phyloP scores from a whole-genome alignment of 2,113 vertebrate species.

The Oryzias celebensis region DNA sequence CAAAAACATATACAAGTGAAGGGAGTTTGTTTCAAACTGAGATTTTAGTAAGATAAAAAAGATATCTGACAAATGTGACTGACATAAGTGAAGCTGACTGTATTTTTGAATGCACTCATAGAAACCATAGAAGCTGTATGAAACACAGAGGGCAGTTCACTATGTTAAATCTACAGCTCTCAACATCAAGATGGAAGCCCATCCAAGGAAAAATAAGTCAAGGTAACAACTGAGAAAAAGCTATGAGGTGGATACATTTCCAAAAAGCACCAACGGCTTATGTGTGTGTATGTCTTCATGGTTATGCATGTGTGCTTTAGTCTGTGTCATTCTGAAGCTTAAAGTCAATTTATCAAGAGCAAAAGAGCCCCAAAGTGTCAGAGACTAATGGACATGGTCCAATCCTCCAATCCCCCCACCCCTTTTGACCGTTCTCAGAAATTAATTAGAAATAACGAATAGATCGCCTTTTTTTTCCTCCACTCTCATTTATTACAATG shows the following conservation, averaged over 20 bases:
- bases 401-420: conserved; percentile 47
- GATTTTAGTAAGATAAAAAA: no score
- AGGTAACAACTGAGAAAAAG: no score
- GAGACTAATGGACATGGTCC: conserved; percentile 73
- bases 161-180: no score
- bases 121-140: no score
- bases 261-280: no score
- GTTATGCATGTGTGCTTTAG: conserved; percentile 4
- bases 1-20: conserved; percentile 36
- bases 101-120: no score
- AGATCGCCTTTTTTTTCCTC: conserved; percentile 63
- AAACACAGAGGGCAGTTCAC: no score
- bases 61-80: no score
- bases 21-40: background rate
- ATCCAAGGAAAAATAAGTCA: no score
- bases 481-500: conserved; percentile 80
- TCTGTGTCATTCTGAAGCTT: conserved; percentile 47
- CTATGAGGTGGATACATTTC: no score
- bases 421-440: conserved; percentile 73
- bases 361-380: conserved; percentile 74
- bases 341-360: conserved; percentile 76
- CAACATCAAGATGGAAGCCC: no score
- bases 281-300: background rate
- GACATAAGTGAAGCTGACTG: no score
- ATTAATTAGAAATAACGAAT: conserved; percentile 84